These are phyloP conservation scores for Zoanthus gigantus DNA, from an alignment of 92 coral and sea anemone species.

Conservation along the genomic window DNA sequence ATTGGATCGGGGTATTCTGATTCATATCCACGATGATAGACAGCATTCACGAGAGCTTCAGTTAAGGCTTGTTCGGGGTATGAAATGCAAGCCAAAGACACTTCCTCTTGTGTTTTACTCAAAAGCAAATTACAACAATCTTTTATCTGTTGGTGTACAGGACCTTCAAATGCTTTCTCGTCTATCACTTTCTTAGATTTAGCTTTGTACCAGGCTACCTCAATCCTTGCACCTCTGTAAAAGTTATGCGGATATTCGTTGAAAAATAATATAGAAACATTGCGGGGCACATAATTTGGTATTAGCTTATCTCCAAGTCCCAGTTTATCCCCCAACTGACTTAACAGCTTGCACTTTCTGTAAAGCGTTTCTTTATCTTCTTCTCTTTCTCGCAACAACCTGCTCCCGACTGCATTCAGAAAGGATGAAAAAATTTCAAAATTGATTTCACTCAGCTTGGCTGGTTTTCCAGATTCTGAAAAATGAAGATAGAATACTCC, in stretches of 20 bases:
- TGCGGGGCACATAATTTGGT: conserved; percentile 58
- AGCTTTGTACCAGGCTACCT: conserved; percentile 69
- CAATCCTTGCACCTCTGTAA: conserved; percentile 75
- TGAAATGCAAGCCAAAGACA: conserved; percentile 56
- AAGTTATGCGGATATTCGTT: conserved; percentile 61
- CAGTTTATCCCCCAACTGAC: conserved; percentile 46
- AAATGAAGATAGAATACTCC: neutral
- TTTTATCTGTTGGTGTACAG: conserved; percentile 64
- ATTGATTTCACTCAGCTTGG: neutral
- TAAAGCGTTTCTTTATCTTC: conserved; percentile 16
- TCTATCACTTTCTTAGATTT: conserved; percentile 60
- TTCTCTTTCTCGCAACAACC: conserved; percentile 42
- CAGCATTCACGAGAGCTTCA: conserved; percentile 84
- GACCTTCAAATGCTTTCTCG: conserved; percentile 60
- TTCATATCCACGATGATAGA: conserved; percentile 81
- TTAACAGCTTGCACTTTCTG: conserved; percentile 54
- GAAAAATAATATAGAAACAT: conserved; percentile 71
- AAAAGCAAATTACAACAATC: conserved; percentile 55
- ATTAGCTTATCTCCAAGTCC: conserved; percentile 30
- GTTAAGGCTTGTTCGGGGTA: conserved; percentile 74
- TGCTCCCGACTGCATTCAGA: conserved; percentile 61
- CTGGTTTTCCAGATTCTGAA: conserved; percentile 8
- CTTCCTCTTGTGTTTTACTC: conserved; percentile 61
- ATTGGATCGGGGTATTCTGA: conserved; percentile 57
- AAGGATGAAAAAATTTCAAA: conserved; percentile 7